Evolutionary conservation across 2,113 vertebrate genomes (phyloP).

Genomic region (Brevimyrus niger): DNA sequence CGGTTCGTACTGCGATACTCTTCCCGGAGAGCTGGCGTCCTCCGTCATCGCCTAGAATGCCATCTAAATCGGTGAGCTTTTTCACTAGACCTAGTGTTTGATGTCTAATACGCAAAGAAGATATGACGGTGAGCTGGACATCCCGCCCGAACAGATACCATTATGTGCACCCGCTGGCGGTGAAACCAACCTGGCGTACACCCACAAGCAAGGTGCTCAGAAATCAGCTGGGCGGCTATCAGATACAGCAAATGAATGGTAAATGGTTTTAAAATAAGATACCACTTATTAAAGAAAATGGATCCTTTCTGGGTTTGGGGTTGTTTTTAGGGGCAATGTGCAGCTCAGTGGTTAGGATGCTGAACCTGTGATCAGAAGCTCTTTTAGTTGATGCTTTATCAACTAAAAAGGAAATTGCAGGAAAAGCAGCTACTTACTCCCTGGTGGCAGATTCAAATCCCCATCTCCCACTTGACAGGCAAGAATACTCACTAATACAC

Average conservation of each 20-base stretch:
- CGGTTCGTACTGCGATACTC: conserved; percentile 48
- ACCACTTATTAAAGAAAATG: neutral
- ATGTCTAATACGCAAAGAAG: no score
- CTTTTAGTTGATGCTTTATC: neutral
- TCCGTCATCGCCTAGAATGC: conserved; percentile 44
- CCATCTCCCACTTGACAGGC: neutral
- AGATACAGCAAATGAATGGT: conserved; percentile 57
- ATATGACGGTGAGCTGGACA: neutral
- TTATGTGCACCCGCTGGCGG: conserved; percentile 46
- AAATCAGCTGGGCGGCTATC: conserved; percentile 35
- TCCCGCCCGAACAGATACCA: conserved; percentile 39
- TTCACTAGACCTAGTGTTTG: neutral
- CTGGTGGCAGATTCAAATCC: neutral
- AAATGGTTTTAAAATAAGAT: neutral
- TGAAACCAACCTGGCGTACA: conserved; percentile 50
- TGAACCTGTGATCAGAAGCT: neutral
- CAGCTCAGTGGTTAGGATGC: neutral
- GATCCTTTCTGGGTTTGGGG: neutral
- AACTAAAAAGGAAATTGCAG: neutral
- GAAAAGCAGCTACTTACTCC: neutral
- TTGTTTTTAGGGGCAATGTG: neutral
- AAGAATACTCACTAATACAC: neutral
- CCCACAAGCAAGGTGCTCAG: conserved; percentile 41
- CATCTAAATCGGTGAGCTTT: conserved; percentile 47
- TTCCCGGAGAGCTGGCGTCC: conserved; percentile 27